phyloP scores from a whole-genome alignment of 2,888 invertebrate species.

The Maniola hyperantus region DNA sequence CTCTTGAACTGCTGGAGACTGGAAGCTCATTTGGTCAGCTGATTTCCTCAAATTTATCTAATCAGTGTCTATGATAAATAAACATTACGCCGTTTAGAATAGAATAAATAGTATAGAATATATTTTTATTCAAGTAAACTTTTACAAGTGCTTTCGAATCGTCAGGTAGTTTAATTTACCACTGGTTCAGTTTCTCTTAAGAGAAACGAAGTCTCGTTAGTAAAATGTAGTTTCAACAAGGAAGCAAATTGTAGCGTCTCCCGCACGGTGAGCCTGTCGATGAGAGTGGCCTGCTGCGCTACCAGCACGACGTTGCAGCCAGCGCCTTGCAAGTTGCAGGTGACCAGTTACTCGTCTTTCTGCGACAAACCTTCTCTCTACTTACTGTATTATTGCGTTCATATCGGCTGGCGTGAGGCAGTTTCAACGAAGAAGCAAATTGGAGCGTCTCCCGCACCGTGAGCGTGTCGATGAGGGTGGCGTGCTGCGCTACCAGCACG shows the following conservation, averaged over 20 bases:
- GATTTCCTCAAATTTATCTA: too few relatives aligned
- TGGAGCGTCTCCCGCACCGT: slow-evolving; percentile 93
- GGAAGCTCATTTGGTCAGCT: too few relatives aligned
- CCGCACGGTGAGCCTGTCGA: slow-evolving; percentile 90
- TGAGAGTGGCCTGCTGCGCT: slow-evolving; percentile 91
- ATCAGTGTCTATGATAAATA: too few relatives aligned
- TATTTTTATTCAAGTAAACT: too few relatives aligned
- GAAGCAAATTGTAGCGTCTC: slow-evolving; percentile 94
- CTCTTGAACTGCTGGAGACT: too few relatives aligned
- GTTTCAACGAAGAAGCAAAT: slow-evolving; percentile 92
- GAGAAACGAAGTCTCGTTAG: too few relatives aligned
- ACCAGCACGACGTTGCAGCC: slow-evolving; percentile 87
- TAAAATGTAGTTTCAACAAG: slow-evolving; percentile 87
- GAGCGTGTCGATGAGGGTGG: slow-evolving; percentile 90
- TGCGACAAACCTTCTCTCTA: slow-evolving; percentile 52
- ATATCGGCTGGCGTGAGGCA: slow-evolving; percentile 64
- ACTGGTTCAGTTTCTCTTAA: too few relatives aligned
- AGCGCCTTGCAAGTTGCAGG: slow-evolving; percentile 87
- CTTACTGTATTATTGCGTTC: slow-evolving; percentile 60
- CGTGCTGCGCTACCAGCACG: slow-evolving; percentile 92
- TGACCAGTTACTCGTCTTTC: slow-evolving; percentile 82
- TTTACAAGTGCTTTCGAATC: too few relatives aligned
- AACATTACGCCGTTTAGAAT: too few relatives aligned
- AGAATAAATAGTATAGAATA: too few relatives aligned
- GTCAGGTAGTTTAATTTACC: too few relatives aligned